Percentiles rank a stretch among this genome's conserved stretches.
Conservation (phyloP, 1,140 invertebrate genomes). For the Aphaenogaster ashmeadi region DNA sequence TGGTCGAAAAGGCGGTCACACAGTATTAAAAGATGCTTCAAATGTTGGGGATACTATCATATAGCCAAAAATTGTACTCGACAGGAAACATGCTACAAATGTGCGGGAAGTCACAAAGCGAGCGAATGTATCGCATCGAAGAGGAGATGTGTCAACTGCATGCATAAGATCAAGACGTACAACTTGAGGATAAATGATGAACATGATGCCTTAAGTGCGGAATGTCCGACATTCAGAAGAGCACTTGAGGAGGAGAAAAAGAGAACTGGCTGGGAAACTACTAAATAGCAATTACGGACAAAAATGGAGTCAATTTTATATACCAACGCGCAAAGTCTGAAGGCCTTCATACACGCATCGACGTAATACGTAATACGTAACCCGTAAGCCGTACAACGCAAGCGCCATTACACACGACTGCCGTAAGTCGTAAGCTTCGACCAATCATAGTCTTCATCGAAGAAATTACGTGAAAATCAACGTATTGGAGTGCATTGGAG, state of each 20-base stretch:
- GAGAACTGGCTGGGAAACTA: not conserved
- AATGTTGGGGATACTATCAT: no score
- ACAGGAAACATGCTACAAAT: slow-evolving; percentile 46
- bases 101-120: slow-evolving; percentile 53
- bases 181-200: slow-evolving; percentile 11
- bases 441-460: no score
- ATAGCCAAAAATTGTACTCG: slow-evolving; percentile 48
- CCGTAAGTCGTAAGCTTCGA: no score
- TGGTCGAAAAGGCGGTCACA: no score
- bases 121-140: slow-evolving; percentile 30
- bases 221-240: slow-evolving; percentile 13
- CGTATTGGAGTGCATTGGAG: no score
- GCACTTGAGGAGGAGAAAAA: not conserved
- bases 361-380: no score
- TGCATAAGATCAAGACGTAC: slow-evolving; percentile 43
- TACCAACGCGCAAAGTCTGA: slow-evolving; percentile 47
- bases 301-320: not conserved
- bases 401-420: no score
- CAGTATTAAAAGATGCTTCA: no score
- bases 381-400: no score
- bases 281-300: not conserved
- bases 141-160: slow-evolving; percentile 57
- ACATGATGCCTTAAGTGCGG: slow-evolving; percentile 15
- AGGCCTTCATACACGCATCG: no score
- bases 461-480: no score